Percentiles rank a stretch among this genome's conserved stretches.
Conservation (phyloP, 2,888 invertebrate species). For the Coenonympha glycerion region DNA sequence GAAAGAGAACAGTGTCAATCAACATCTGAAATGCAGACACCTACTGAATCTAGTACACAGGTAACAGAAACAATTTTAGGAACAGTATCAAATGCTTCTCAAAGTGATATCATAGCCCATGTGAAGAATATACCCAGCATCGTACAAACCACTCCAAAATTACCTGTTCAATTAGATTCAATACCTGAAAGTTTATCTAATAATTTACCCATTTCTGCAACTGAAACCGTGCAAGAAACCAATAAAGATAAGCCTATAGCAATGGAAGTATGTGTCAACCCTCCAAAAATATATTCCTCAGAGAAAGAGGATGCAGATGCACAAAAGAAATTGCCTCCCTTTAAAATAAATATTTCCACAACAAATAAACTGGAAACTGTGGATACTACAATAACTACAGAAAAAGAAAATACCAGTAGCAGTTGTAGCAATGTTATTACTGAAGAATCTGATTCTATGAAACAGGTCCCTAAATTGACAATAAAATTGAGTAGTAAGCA, state of each 20-base stretch:
- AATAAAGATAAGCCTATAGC: background rate
- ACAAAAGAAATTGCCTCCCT: constrained; percentile 21
- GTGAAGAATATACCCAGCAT: too few species aligned
- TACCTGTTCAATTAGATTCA: constrained; percentile 4
- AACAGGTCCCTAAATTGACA: constrained; percentile 70
- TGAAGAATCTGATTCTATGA: constrained; percentile 40
- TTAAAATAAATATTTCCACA: constrained; percentile 44
- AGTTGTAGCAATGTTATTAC: constrained; percentile 29
- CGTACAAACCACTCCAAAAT: background rate
- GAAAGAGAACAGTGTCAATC: constrained; percentile 57
- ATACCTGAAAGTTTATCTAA: constrained; percentile 7
- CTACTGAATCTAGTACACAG: constrained; percentile 32
- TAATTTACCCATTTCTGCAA: constrained; percentile 2
- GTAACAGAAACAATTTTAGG: constrained; percentile 30
- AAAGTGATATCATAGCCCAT: background rate
- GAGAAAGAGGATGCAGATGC: constrained; percentile 6
- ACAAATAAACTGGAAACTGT: constrained; percentile 32
- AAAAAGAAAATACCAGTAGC: constrained; percentile 31
- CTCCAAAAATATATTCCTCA: background rate
- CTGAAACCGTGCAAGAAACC: constrained; percentile 15
- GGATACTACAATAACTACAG: constrained; percentile 24
- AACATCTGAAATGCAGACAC: constrained; percentile 43
- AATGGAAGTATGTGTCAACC: background rate
- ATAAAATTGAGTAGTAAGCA: constrained; percentile 63
- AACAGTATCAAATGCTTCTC: constrained; percentile 3